phyloP scores from a whole-genome alignment of 2,113 vertebrate species.

The Pitta sordida region DNA sequence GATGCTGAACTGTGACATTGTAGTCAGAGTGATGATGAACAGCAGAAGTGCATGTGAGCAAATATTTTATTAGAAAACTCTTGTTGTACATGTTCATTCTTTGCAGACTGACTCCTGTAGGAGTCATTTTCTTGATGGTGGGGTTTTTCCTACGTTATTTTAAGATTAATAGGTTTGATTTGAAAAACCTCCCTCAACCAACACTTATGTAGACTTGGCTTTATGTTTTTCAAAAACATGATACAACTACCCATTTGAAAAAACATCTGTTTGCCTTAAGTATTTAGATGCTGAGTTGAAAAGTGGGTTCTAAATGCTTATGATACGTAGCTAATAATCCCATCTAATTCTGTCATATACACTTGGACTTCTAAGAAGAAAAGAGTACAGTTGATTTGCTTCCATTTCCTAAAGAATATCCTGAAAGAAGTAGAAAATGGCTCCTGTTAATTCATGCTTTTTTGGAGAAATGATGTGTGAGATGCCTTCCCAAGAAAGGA shows the following conservation, averaged over 20 bases:
- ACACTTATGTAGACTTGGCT: background rate
- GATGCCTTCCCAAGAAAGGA: background rate
- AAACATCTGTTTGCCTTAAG: background rate
- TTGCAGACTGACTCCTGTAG: conserved; percentile 1
- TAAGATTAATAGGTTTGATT: background rate
- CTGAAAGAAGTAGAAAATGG: background rate
- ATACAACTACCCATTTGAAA: background rate
- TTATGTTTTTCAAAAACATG: background rate
- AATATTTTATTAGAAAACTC: conserved; percentile 30
- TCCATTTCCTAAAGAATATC: background rate
- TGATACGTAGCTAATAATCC: background rate
- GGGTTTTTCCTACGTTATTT: background rate
- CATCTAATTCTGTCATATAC: background rate
- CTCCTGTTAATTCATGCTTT: background rate
- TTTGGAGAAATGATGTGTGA: background rate
- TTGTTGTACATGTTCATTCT: background rate
- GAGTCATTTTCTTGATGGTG: background rate
- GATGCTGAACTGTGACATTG: background rate
- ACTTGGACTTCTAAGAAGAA: background rate
- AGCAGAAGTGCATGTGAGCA: background rate
- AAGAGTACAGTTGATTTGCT: background rate
- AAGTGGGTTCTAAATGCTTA: background rate
- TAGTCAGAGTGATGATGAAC: conserved; percentile 42
- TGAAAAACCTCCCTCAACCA: background rate
- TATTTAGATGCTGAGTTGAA: background rate